These are phyloP conservation scores for Argya squamiceps DNA, from an alignment of 2,797 vertebrate species.

Conservation along the genomic window DNA sequence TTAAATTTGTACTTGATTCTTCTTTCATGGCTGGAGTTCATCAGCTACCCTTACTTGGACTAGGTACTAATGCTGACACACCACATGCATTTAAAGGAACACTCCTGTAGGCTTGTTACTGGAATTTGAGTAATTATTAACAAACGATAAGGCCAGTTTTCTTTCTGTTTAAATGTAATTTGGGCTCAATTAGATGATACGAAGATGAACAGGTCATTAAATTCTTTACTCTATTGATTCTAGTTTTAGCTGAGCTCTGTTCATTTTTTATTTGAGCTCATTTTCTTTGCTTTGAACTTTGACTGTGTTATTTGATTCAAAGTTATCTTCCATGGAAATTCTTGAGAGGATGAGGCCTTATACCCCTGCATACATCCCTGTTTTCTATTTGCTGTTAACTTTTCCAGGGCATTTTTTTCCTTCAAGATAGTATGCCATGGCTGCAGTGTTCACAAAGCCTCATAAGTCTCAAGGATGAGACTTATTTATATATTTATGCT, in stretches of 20 bases:
- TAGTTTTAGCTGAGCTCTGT: constrained; percentile 32
- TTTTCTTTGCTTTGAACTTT: constrained; percentile 30
- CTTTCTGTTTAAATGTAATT: constrained; percentile 22
- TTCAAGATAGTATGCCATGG: background rate
- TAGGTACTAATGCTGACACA: background rate
- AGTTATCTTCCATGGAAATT: background rate
- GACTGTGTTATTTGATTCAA: background rate
- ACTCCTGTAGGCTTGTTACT: background rate
- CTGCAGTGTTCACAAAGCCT: background rate
- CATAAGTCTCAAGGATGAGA: background rate
- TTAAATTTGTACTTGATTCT: constrained; percentile 52
- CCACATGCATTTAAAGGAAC: constrained; percentile 1
- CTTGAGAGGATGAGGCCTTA: background rate
- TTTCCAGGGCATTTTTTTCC: background rate
- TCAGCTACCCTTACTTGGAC: background rate
- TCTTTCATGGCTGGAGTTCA: constrained; percentile 12
- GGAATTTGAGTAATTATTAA: constrained; percentile 56
- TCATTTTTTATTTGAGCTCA: constrained; percentile 20
- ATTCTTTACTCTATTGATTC: constrained; percentile 9
- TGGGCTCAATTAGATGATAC: constrained; percentile 35
- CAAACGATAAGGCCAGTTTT: constrained; percentile 15
- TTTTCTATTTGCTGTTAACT: background rate
- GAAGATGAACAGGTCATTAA: constrained; percentile 33
- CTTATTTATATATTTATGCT: background rate
- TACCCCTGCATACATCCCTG: background rate